These are phyloP conservation scores for Mustela lutreola DNA, from an alignment of 2,113 vertebrate species.

Conservation along the genomic window DNA sequence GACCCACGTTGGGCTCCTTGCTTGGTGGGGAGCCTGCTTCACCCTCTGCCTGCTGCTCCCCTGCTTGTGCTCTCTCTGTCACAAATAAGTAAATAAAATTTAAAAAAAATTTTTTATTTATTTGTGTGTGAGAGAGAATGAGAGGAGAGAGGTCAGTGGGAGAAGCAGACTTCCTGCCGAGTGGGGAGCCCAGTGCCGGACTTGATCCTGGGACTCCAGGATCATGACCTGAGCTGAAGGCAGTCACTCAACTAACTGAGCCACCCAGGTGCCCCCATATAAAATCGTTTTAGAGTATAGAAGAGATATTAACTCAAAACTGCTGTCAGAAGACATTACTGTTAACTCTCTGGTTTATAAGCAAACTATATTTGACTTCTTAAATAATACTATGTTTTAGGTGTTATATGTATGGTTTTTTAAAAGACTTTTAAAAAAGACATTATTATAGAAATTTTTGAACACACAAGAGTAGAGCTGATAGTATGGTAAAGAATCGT, in stretches of 20 bases:
- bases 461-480: not conserved
- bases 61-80: not conserved
- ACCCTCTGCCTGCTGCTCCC: not conserved
- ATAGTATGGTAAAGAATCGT: not conserved
- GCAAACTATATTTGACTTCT: constrained; percentile 29
- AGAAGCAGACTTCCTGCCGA: no score
- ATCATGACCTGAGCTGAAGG: no score
- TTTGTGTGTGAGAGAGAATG: no score
- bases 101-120: no score
- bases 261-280: no score
- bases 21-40: not conserved
- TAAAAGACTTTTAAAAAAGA: not conserved
- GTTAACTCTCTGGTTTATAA: constrained; percentile 22
- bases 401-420: not conserved
- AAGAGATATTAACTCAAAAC: constrained; percentile 19
- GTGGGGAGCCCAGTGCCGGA: no score
- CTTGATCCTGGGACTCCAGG: no score
- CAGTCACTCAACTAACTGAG: no score
- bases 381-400: constrained; percentile 15
- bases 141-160: no score
- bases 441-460: constrained; percentile 20
- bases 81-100: not conserved
- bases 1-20: not conserved
- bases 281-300: not conserved
- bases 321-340: not conserved